These are phyloP conservation scores for Smithornis capensis DNA, from an alignment of 2,113 vertebrate genomes.

Conservation along the genomic window DNA sequence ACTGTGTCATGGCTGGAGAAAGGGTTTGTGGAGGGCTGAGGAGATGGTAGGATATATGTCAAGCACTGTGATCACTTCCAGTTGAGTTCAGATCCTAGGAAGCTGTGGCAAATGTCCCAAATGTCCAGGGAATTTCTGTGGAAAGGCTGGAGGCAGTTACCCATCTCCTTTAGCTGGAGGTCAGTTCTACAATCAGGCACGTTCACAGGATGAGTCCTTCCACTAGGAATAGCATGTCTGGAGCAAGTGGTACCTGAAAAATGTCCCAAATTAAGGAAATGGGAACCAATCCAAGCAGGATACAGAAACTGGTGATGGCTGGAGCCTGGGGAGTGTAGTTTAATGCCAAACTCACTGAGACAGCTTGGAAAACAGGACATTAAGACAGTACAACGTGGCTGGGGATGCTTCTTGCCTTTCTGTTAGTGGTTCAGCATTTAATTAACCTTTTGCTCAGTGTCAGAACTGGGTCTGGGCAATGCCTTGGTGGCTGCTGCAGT, in stretches of 20 bases:
- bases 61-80: background rate
- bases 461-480: background rate
- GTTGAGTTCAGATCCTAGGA: background rate
- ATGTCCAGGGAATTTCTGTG: background rate
- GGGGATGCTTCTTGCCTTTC: background rate
- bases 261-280: background rate
- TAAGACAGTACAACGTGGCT: accelerated
- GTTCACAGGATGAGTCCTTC: background rate
- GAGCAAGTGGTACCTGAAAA: background rate
- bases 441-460: background rate
- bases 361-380: background rate
- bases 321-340: background rate
- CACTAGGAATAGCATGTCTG: background rate
- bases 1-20: background rate
- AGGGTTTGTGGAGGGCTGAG: background rate
- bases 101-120: background rate
- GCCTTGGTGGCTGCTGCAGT: background rate
- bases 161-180: background rate
- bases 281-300: background rate
- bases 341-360: background rate
- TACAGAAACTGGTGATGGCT: background rate
- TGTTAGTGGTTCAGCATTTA: background rate
- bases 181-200: background rate
- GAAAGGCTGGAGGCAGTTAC: background rate
- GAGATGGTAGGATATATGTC: background rate